Percentiles rank a stretch among this genome's conserved stretches.
Conservation (phyloP, 2,888 invertebrate species). For the Metopia argyrocephala region DNA sequence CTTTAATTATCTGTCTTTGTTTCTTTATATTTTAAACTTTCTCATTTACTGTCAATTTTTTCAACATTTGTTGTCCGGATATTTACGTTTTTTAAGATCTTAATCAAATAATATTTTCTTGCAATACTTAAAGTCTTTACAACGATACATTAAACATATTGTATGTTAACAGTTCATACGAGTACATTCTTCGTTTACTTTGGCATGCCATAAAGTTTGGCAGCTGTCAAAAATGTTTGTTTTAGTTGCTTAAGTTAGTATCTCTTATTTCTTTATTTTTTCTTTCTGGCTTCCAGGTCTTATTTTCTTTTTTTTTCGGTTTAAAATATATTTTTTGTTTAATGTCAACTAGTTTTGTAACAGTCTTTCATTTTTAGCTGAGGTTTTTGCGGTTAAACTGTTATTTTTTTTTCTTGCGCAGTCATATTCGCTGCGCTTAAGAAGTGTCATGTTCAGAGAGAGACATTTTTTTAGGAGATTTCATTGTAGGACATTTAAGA, state of each 20-base stretch:
- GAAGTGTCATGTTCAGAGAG: neutral
- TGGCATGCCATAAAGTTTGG: slow-evolving; percentile 27
- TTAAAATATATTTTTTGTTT: slow-evolving; percentile 1
- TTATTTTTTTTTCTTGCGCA: neutral
- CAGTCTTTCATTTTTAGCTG: slow-evolving; percentile 12
- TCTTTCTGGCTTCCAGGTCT: neutral
- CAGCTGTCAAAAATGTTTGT: slow-evolving; percentile 41
- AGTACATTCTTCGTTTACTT: slow-evolving; percentile 6
- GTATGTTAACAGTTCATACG: too few relatives aligned
- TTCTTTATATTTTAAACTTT: neutral
- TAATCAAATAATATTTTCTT: neutral
- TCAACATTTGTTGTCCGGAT: neutral
- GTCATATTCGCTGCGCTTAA: neutral
- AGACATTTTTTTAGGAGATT: neutral
- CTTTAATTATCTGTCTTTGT: neutral
- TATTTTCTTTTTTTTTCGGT: neutral
- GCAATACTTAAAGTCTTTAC: neutral
- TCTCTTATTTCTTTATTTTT: neutral
- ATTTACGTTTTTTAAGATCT: neutral
- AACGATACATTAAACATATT: neutral
- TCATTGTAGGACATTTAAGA: neutral
- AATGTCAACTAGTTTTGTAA: slow-evolving; percentile 39
- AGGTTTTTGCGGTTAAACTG: slow-evolving; percentile 41
- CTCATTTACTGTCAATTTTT: neutral
- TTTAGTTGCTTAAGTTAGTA: too few relatives aligned